Evolutionary conservation across 2,888 invertebrate species (phyloP).

Genomic region (Ethmia dodecea): DNA sequence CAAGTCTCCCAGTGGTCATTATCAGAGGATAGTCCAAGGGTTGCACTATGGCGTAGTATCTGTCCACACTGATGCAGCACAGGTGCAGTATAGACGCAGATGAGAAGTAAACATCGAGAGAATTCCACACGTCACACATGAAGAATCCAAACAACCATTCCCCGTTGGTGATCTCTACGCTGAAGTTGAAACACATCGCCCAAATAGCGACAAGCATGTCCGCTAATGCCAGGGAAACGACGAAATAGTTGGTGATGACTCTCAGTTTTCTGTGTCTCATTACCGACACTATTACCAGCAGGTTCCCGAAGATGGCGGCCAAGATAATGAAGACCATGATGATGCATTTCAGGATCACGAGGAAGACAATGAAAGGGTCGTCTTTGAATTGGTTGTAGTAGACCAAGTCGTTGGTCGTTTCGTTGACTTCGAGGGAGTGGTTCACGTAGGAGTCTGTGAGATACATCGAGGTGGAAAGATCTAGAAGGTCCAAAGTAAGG

Average conservation of each 20-base stretch:
- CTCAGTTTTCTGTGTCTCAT: constrained; percentile 80
- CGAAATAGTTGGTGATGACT: constrained; percentile 96
- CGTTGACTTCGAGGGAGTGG: constrained; percentile 49
- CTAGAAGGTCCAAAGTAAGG: constrained; percentile 51
- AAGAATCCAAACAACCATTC: constrained; percentile 93
- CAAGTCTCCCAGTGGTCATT: constrained; percentile 90
- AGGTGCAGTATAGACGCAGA: constrained; percentile 95
- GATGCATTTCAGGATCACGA: constrained; percentile 83
- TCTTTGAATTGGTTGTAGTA: constrained; percentile 57
- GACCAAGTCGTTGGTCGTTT: constrained; percentile 49
- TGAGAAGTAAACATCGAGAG: constrained; percentile 95
- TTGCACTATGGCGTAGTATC: constrained; percentile 95
- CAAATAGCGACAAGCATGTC: constrained; percentile 96
- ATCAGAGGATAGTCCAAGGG: constrained; percentile 95
- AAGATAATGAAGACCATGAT: constrained; percentile 93
- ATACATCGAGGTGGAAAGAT: constrained; percentile 68
- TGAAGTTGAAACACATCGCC: constrained; percentile 96
- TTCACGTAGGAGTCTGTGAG: constrained; percentile 57
- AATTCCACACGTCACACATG: constrained; percentile 98
- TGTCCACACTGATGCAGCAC: constrained; percentile 93
- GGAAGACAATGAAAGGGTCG: constrained; percentile 74
- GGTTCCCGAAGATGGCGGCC: constrained; percentile 92
- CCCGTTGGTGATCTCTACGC: constrained; percentile 89
- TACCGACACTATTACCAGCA: constrained; percentile 92
- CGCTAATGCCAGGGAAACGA: constrained; percentile 95